These are phyloP conservation scores for Megalops atlanticus DNA, from an alignment of 2,113 vertebrate species.

Conservation along the genomic window DNA sequence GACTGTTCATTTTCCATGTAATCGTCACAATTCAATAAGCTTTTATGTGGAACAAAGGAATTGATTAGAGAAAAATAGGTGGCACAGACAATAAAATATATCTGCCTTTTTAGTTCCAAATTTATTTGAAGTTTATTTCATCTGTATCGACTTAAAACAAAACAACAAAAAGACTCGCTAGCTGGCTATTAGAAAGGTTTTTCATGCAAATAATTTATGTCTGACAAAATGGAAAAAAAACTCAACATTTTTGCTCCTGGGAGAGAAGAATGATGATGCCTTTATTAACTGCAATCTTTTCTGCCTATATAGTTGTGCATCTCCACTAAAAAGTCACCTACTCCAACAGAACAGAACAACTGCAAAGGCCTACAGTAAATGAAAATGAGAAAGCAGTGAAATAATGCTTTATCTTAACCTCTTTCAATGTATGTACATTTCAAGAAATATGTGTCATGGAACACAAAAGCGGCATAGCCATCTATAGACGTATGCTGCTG, in stretches of 20 bases:
- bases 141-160: slow-evolving; percentile 1
- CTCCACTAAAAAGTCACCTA: too few species aligned
- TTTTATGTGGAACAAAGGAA: slow-evolving; percentile 15
- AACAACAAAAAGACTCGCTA: neutral
- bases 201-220: neutral
- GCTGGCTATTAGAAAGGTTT: neutral
- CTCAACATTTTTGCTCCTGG: too few species aligned
- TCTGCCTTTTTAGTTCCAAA: neutral
- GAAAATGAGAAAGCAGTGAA: too few species aligned
- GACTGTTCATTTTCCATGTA: slow-evolving; percentile 1
- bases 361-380: neutral
- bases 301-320: too few species aligned
- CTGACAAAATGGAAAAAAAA: neutral
- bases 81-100: neutral
- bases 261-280: too few species aligned
- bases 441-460: neutral
- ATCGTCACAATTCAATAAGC: slow-evolving; percentile 11
- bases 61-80: neutral
- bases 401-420: too few species aligned
- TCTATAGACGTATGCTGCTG: slow-evolving; percentile 2
- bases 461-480: neutral
- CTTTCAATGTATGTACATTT: neutral
- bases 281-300: neutral
- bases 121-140: slow-evolving; percentile 9
- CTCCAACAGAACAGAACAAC: neutral